Conservation (phyloP, 2,113 vertebrate genomes). For the Semicossyphus pulcher region DNA sequence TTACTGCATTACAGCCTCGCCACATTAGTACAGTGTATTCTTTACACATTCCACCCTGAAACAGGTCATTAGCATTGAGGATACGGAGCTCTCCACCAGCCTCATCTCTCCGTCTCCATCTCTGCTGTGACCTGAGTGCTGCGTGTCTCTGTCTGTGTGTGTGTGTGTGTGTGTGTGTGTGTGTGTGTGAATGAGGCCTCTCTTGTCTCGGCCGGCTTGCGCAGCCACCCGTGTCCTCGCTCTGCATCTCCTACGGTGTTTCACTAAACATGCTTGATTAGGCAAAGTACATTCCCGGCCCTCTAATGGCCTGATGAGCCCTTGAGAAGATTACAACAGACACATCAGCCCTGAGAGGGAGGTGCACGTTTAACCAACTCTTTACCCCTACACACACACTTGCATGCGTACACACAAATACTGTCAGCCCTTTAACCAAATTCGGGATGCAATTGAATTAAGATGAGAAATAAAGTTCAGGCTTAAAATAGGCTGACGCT, state of each 20-base stretch:
- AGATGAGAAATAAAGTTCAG: constrained; percentile 37
- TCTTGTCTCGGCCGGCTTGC: constrained; percentile 45
- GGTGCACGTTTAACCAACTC: constrained; percentile 48
- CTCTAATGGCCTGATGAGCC: constrained; percentile 75
- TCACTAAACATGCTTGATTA: constrained; percentile 83
- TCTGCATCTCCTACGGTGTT: constrained; percentile 68
- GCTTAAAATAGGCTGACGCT: constrained; percentile 17
- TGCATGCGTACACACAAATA: constrained; percentile 1
- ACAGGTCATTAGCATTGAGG: constrained; percentile 70
- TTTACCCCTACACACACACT: constrained; percentile 43
- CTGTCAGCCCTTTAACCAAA: constrained; percentile 50
- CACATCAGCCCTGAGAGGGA: constrained; percentile 61
- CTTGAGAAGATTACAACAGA: constrained; percentile 75
- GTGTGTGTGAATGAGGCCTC: constrained; percentile 76
- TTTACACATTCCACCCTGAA: constrained; percentile 67
- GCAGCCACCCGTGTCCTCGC: constrained; percentile 67
- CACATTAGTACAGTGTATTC: constrained; percentile 60
- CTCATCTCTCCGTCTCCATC: constrained; percentile 21
- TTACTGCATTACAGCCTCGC: constrained; percentile 49
- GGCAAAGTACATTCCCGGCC: constrained; percentile 75
- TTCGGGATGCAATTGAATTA: constrained; percentile 72
- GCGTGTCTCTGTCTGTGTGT: background rate
- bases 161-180: constrained; percentile 63
- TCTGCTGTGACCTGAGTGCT: constrained; percentile 60
- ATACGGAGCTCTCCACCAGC: constrained; percentile 45